These are phyloP conservation scores for Neodiprion virginianus DNA, from an alignment of 1,140 invertebrate genomes.

Conservation along the genomic window DNA sequence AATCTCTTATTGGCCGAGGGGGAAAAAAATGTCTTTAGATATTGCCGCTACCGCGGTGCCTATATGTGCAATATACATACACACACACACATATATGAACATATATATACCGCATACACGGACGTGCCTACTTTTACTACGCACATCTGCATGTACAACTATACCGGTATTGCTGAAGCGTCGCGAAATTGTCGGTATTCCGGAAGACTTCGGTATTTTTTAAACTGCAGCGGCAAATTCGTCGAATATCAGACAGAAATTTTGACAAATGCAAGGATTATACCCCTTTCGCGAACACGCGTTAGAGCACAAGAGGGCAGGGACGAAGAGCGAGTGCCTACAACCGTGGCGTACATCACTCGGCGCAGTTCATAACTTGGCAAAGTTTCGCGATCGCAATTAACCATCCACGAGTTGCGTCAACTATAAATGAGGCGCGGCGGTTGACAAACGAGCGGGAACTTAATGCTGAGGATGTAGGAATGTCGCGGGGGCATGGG, in stretches of 20 bases:
- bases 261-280: too few relatives aligned
- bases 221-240: too few relatives aligned
- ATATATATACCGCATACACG: too few relatives aligned
- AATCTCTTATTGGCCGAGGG: not conserved
- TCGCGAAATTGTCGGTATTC: too few relatives aligned
- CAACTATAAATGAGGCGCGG: constrained; percentile 6
- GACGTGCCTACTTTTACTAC: too few relatives aligned
- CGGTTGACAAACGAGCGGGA: constrained; percentile 6
- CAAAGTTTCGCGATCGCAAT: constrained; percentile 4
- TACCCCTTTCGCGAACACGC: too few relatives aligned
- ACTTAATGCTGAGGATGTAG: not conserved
- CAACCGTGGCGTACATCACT: not conserved
- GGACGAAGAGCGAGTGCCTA: not conserved
- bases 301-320: not conserved
- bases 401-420: constrained; percentile 6
- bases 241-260: too few relatives aligned
- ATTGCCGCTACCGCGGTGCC: not conserved
- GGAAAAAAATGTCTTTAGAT: constrained; percentile 2
- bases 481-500: not conserved
- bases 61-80: too few relatives aligned
- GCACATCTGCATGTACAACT: too few relatives aligned
- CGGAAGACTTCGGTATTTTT: too few relatives aligned
- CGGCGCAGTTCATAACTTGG: not conserved
- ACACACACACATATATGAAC: too few relatives aligned
- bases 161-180: too few relatives aligned